Conservation (phyloP, 1,140 invertebrate species). For the Xylocopa sonorina region DNA sequence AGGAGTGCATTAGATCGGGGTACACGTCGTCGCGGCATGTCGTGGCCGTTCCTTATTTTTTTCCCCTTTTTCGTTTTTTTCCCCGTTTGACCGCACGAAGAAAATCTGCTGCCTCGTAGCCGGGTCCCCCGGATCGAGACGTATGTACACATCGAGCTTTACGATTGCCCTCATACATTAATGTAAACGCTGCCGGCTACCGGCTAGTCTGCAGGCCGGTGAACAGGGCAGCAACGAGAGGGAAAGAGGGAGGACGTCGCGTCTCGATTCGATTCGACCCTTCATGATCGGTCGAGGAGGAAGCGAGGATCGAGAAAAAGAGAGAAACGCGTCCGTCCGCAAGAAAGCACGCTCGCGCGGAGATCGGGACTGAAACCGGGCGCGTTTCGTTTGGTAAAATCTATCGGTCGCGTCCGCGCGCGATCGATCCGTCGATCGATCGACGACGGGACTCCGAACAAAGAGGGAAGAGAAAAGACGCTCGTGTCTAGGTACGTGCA, state of each 20-base stretch:
- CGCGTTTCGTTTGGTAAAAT: constrained; percentile 42
- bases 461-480: not conserved
- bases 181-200: constrained; percentile 76
- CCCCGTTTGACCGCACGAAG: constrained; percentile 64
- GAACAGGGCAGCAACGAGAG: constrained; percentile 27
- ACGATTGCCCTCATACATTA: constrained; percentile 81
- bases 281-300: constrained; percentile 22
- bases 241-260: no score
- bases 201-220: constrained; percentile 39
- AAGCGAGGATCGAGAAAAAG: constrained; percentile 47
- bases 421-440: constrained; percentile 51
- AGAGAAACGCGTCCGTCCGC: constrained; percentile 47
- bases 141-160: constrained; percentile 81
- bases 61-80: constrained; percentile 70
- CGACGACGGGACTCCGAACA: not conserved
- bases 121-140: constrained; percentile 72
- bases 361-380: constrained; percentile 27
- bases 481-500: no score
- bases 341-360: not conserved
- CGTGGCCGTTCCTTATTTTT: constrained; percentile 73
- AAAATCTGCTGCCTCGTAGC: constrained; percentile 72
- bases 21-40: constrained; percentile 74
- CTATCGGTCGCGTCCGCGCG: constrained; percentile 42
- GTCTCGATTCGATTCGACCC: constrained; percentile 22
- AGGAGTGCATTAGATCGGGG: constrained; percentile 69